Conservation (phyloP, 2,888 invertebrate species). For the Plagodis pulveraria region DNA sequence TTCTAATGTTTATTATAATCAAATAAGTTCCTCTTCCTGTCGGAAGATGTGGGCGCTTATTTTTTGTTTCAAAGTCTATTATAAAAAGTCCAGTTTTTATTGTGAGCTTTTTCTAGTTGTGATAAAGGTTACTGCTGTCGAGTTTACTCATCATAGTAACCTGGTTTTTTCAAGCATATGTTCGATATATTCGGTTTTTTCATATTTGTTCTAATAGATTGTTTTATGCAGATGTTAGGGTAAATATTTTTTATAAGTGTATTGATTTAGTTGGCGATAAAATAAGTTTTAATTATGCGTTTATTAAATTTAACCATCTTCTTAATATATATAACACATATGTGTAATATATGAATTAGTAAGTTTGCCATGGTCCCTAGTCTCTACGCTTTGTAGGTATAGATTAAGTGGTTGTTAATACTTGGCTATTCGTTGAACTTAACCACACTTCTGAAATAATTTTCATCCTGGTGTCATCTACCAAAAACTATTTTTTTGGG, state of each 20-base stretch:
- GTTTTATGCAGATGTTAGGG: slow-evolving; percentile 72
- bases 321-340: too few species aligned
- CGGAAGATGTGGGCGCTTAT: slow-evolving; percentile 76
- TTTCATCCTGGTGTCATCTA: too few species aligned
- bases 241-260: slow-evolving; percentile 14
- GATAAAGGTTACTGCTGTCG: slow-evolving; percentile 36
- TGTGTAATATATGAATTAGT: too few species aligned
- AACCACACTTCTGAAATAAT: too few species aligned
- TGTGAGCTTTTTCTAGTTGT: slow-evolving; percentile 41
- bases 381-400: too few species aligned
- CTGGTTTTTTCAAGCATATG: slow-evolving; percentile 64
- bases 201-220: slow-evolving; percentile 65
- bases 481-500: too few species aligned
- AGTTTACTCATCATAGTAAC: neutral
- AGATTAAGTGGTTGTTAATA: too few species aligned
- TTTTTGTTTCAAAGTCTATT: slow-evolving; percentile 49
- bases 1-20: slow-evolving; percentile 80
- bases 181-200: slow-evolving; percentile 58
- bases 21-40: slow-evolving; percentile 83
- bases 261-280: too few species aligned
- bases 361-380: too few species aligned
- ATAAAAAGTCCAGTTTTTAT: slow-evolving; percentile 47
- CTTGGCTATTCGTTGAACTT: too few species aligned
- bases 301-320: too few species aligned
- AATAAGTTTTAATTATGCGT: too few species aligned